Evolutionary conservation across 2,888 invertebrate genomes (phyloP).

Genomic region (Trisateles emortualis): DNA sequence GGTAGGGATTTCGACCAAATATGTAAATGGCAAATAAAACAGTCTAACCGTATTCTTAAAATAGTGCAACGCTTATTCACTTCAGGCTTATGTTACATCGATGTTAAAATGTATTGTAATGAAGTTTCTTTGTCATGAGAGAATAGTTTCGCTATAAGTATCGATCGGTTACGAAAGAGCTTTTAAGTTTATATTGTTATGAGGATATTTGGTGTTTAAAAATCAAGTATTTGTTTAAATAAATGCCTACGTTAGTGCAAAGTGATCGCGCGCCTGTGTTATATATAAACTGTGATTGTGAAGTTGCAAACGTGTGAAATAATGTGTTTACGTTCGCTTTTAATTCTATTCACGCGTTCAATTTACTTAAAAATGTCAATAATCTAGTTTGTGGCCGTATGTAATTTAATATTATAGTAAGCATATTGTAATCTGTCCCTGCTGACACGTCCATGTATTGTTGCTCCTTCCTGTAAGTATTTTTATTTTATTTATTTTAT

Average conservation of each 20-base stretch:
- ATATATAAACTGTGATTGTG: conserved; percentile 36
- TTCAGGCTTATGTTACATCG: conserved; percentile 32
- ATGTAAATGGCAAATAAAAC: conserved; percentile 57
- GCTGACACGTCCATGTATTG: conserved; percentile 84
- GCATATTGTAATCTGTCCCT: conserved; percentile 59
- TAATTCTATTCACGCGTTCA: conserved; percentile 52
- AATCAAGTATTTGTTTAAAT: conserved; percentile 32
- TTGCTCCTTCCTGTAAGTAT: conserved; percentile 86
- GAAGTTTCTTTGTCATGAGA: conserved; percentile 80
- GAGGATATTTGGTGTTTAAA: conserved; percentile 24
- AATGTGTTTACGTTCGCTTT: conserved; percentile 64
- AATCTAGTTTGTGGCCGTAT: conserved; percentile 47
- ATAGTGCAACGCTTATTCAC: conserved; percentile 51
- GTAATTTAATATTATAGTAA: conserved; percentile 62
- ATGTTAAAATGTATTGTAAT: conserved; percentile 46
- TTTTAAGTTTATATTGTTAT: conserved; percentile 61
- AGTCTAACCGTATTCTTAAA: conserved; percentile 45
- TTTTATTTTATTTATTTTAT: conserved; percentile 1
- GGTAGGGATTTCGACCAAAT: conserved; percentile 57
- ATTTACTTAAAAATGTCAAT: conserved; percentile 57
- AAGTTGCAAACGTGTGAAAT: conserved; percentile 57
- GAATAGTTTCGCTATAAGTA: conserved; percentile 76
- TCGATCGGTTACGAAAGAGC: conserved; percentile 86
- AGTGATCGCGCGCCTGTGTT: conserved; percentile 23
- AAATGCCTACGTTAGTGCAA: conserved; percentile 43